These are phyloP conservation scores for Drepana falcataria DNA, from an alignment of 2,888 invertebrate genomes.

Conservation along the genomic window DNA sequence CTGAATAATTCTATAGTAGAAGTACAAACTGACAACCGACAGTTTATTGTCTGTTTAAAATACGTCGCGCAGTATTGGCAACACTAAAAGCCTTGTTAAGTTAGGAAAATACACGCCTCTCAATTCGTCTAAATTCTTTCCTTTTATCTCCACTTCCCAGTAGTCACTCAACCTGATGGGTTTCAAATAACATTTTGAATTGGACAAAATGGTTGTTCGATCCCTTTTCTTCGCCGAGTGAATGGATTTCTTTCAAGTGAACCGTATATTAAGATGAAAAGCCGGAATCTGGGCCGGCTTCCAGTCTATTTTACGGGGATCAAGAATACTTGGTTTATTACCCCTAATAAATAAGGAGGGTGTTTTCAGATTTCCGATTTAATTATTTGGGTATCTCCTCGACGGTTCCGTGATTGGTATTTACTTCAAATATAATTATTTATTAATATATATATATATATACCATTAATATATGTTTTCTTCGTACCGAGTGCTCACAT, in stretches of 20 bases:
- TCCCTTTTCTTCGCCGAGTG: slow-evolving; percentile 1
- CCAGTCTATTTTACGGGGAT: slow-evolving; percentile 1
- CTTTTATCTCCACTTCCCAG: neutral
- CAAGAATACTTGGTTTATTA: neutral
- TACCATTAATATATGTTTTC: neutral
- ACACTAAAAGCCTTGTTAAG: neutral
- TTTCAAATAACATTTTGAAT: neutral
- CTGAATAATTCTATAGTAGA: too few relatives aligned
- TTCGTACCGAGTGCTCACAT: neutral
- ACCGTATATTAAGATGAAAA: slow-evolving; percentile 2
- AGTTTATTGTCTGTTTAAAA: too few relatives aligned
- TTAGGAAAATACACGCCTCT: neutral
- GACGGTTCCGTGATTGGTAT: neutral
- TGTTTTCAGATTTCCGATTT: neutral
- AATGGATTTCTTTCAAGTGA: slow-evolving; percentile 2
- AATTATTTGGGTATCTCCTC: neutral
- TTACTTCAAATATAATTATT: neutral
- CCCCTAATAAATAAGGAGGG: neutral
- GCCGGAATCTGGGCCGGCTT: slow-evolving; percentile 1
- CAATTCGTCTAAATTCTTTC: neutral
- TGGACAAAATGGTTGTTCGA: neutral
- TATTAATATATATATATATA: neutral
- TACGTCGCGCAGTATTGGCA: neutral
- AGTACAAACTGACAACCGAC: too few relatives aligned
- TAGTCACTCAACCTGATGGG: neutral